phyloP scores from a whole-genome alignment of 2,797 vertebrate genomes.

The Rhadinocentrus ornatus region DNA sequence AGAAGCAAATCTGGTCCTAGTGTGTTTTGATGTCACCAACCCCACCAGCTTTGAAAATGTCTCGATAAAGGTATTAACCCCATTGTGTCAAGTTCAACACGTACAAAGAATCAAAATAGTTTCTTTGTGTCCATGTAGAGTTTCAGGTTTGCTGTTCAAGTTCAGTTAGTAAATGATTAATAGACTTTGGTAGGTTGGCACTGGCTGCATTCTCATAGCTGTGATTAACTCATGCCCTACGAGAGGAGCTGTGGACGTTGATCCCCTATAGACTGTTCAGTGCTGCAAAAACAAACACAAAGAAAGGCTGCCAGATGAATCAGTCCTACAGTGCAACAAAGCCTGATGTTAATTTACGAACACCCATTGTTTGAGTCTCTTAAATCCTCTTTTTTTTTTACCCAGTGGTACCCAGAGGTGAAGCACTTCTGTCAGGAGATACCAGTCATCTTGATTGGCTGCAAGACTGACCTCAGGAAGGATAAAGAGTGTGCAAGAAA shows the following conservation, averaged over 20 bases:
- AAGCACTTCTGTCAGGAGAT: constrained; percentile 91
- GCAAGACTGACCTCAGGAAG: constrained; percentile 95
- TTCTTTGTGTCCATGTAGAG: constrained; percentile 7
- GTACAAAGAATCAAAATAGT: background rate
- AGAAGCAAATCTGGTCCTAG: constrained; percentile 88
- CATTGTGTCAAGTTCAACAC: background rate
- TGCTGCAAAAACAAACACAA: constrained; percentile 14
- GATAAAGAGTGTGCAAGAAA: constrained; percentile 92
- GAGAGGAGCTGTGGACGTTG: constrained; percentile 48
- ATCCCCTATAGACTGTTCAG: constrained; percentile 8
- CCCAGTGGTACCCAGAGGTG: constrained; percentile 95
- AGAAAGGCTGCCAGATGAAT: constrained; percentile 1
- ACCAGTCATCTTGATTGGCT: constrained; percentile 93
- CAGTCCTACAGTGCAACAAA: background rate
- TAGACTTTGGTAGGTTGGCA: constrained; percentile 13
- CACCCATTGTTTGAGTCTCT: background rate
- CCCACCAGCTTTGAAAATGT: constrained; percentile 96
- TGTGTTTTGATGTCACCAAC: constrained; percentile 97
- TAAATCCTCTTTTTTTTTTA: background rate
- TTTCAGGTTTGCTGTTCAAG: constrained; percentile 29
- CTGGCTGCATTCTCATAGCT: constrained; percentile 39
- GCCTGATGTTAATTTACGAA: background rate
- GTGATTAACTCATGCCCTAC: constrained; percentile 52
- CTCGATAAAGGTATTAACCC: constrained; percentile 88
- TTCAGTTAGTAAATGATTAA: constrained; percentile 56